Evolutionary conservation across 2,113 vertebrate species (phyloP).

Genomic region (Conger conger): DNA sequence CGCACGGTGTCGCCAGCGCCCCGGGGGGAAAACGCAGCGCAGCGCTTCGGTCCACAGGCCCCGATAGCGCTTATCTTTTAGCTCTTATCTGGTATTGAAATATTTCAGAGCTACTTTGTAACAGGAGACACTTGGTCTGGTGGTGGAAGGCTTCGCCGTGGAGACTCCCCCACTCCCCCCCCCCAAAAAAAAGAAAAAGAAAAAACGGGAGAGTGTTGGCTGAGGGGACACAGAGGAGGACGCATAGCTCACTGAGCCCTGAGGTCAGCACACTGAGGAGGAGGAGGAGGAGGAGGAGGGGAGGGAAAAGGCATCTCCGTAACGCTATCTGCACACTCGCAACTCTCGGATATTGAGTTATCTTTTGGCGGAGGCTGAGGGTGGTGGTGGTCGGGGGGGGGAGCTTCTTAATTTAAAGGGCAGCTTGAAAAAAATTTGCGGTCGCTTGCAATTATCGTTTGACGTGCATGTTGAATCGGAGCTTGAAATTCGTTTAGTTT

Average conservation of each 20-base stretch:
- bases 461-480: not conserved
- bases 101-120: slow-evolving; percentile 39
- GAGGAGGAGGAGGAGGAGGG: not conserved
- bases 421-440: not conserved
- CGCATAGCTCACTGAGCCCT: not conserved
- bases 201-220: slow-evolving; percentile 20
- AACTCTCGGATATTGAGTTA: not conserved
- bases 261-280: not conserved
- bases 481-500: not conserved
- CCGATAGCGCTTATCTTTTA: not conserved
- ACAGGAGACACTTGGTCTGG: slow-evolving; percentile 32
- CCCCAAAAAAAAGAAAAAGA: not conserved
- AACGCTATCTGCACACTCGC: not conserved
- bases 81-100: not conserved
- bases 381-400: not conserved
- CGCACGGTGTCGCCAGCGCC: not conserved
- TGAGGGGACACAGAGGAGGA: slow-evolving; percentile 24
- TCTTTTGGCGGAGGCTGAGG: not conserved
- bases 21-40: not conserved
- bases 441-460: not conserved
- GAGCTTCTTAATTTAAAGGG: not conserved
- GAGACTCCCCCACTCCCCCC: not conserved
- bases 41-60: not conserved
- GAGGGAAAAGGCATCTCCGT: not conserved
- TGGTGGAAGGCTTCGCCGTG: not conserved